These are phyloP conservation scores for Climacteris rufus DNA, from an alignment of 2,113 vertebrate genomes.

Conservation along the genomic window DNA sequence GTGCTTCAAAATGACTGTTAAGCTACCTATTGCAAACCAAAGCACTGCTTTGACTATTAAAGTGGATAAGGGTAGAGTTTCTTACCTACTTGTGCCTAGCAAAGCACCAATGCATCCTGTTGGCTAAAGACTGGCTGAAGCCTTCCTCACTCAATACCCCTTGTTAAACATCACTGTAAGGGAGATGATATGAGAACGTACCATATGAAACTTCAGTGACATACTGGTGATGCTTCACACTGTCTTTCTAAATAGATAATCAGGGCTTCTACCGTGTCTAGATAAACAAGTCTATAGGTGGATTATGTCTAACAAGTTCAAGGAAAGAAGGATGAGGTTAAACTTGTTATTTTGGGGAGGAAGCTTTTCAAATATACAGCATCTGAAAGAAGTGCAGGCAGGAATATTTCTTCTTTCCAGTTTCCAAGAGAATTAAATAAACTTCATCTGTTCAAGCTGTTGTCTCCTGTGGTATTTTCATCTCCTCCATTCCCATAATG, in stretches of 20 bases:
- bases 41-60: not conserved
- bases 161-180: not conserved
- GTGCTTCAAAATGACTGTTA: not conserved
- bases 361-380: not conserved
- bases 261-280: not conserved
- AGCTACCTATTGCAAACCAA: not conserved
- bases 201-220: not conserved
- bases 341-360: not conserved
- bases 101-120: not conserved
- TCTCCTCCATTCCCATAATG: not conserved
- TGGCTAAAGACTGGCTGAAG: not conserved
- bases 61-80: not conserved
- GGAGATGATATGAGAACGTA: not conserved
- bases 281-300: not conserved
- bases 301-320: not conserved
- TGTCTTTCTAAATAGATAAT: not conserved
- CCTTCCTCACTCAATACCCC: not conserved
- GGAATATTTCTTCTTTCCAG: not conserved
- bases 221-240: not conserved
- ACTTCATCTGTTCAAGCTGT: not conserved
- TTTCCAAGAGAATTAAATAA: not conserved
- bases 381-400: not conserved
- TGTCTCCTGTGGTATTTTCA: not conserved
- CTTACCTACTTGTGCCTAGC: not conserved
- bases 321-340: not conserved